Evolutionary conservation across 1,140 invertebrate genomes (phyloP).

Genomic region (Pinna nobilis): DNA sequence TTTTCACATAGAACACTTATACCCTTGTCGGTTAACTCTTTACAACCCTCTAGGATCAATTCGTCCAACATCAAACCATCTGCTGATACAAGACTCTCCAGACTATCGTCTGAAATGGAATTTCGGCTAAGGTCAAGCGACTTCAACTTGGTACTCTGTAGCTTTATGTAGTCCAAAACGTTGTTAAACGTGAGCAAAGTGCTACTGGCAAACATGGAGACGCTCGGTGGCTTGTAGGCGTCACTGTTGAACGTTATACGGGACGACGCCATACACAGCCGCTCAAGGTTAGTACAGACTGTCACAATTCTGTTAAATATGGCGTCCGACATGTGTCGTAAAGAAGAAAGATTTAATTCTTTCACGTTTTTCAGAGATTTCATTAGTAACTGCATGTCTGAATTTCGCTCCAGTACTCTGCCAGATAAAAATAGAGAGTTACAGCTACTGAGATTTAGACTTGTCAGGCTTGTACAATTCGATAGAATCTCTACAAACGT

Average conservation of each 20-base stretch:
- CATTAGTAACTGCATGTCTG: constrained; percentile 75
- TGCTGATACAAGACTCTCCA: constrained; percentile 77
- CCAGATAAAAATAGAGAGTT: constrained; percentile 84
- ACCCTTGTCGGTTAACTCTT: constrained; percentile 81
- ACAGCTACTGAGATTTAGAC: constrained; percentile 80
- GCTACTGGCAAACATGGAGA: constrained; percentile 78
- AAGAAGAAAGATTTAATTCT: constrained; percentile 79
- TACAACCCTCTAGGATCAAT: constrained; percentile 79
- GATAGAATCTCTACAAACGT: constrained; percentile 62
- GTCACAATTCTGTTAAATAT: constrained; percentile 81
- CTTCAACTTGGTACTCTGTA: constrained; percentile 78
- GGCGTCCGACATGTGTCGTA: constrained; percentile 83
- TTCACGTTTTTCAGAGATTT: constrained; percentile 78
- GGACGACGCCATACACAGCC: constrained; percentile 80
- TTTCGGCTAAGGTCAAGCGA: constrained; percentile 81
- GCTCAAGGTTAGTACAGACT: constrained; percentile 79
- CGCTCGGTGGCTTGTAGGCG: constrained; percentile 78
- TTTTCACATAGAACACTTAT: constrained; percentile 77
- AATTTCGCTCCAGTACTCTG: constrained; percentile 79
- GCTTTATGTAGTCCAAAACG: constrained; percentile 78
- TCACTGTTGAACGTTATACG: constrained; percentile 82
- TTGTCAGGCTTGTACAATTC: constrained; percentile 75
- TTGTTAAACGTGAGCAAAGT: constrained; percentile 83
- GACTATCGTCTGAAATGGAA: constrained; percentile 80
- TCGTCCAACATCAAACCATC: constrained; percentile 77